A percentile compares a stretch with the other conserved stretches of the same genome.
Evolutionary conservation across 2,797 vertebrate genomes (phyloP).

Genomic region (Adrianichthys oophorus): DNA sequence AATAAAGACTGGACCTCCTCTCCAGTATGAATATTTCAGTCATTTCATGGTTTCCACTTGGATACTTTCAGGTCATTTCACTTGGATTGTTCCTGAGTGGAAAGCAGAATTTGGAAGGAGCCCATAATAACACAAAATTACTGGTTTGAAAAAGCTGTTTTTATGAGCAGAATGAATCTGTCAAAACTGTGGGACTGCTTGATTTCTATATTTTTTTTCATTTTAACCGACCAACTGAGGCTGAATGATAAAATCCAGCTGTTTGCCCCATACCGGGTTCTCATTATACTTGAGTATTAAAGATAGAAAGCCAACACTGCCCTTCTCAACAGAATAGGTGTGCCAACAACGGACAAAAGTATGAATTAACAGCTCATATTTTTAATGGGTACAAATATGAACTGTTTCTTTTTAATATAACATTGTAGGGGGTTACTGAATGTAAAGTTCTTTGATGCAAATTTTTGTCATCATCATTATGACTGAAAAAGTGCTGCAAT

Average conservation of each 20-base stretch:
- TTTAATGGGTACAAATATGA: too few species aligned
- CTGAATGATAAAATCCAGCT: conserved; percentile 28
- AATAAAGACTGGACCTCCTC: too few species aligned
- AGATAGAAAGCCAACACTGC: conserved; percentile 31
- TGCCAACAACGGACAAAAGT: conserved; percentile 16
- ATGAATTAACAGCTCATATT: conserved; percentile 18
- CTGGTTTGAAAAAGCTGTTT: neutral
- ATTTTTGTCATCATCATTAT: conserved; percentile 8
- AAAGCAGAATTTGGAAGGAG: too few species aligned
- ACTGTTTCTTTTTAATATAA: conserved; percentile 20
- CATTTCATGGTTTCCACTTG: too few species aligned
- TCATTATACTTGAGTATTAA: neutral
- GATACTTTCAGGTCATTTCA: too few species aligned
- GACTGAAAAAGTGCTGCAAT: too few species aligned
- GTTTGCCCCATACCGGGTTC: conserved; percentile 3
- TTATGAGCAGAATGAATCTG: neutral
- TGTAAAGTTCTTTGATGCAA: conserved; percentile 6
- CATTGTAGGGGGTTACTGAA: conserved; percentile 23
- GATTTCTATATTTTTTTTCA: neutral
- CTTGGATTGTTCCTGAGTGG: too few species aligned
- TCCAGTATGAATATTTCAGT: too few species aligned
- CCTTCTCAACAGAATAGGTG: conserved; percentile 22
- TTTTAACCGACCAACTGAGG: conserved; percentile 1
- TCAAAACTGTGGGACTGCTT: neutral
- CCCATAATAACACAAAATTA: neutral